Percentiles rank a stretch among this genome's conserved stretches.
Evolutionary conservation across 2,113 vertebrate genomes (phyloP).

Genomic region (Sporophila hypoxantha): DNA sequence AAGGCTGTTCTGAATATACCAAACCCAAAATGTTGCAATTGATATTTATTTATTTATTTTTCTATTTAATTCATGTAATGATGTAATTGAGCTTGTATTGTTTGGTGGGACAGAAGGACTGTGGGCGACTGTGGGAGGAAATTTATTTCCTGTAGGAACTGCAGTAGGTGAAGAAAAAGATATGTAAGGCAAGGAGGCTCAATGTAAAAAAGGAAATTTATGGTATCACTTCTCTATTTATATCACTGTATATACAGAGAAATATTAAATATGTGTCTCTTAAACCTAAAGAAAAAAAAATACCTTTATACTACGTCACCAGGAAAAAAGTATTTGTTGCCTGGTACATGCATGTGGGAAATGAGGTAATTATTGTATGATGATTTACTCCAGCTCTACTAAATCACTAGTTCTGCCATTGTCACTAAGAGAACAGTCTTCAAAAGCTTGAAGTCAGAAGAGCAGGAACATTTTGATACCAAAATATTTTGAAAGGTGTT

Average conservation of each 20-base stretch:
- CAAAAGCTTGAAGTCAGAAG: neutral
- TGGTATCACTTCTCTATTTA: constrained; percentile 24
- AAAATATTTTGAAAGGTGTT: neutral
- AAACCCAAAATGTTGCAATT: neutral
- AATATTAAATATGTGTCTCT: neutral
- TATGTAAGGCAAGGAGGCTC: constrained; percentile 28
- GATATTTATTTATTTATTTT: neutral
- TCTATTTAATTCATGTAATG: neutral
- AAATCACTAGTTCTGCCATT: neutral
- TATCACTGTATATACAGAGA: constrained; percentile 27
- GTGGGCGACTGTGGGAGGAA: constrained; percentile 63
- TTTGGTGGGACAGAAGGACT: constrained; percentile 64
- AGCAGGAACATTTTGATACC: neutral
- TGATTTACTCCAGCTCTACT: neutral
- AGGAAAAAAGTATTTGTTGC: neutral
- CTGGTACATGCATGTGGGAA: neutral
- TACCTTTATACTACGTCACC: neutral
- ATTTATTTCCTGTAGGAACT: constrained; percentile 56
- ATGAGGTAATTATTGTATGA: neutral
- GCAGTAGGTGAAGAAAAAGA: constrained; percentile 52
- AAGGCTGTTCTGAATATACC: neutral
- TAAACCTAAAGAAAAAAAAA: neutral
- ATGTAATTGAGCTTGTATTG: constrained; percentile 18
- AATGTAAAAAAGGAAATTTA: constrained; percentile 34
- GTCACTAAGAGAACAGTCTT: neutral